A percentile compares a stretch with the other conserved stretches of the same genome.
phyloP scores from a whole-genome alignment of 2,113 vertebrate genomes.

The Boleophthalmus pectinirostris region DNA sequence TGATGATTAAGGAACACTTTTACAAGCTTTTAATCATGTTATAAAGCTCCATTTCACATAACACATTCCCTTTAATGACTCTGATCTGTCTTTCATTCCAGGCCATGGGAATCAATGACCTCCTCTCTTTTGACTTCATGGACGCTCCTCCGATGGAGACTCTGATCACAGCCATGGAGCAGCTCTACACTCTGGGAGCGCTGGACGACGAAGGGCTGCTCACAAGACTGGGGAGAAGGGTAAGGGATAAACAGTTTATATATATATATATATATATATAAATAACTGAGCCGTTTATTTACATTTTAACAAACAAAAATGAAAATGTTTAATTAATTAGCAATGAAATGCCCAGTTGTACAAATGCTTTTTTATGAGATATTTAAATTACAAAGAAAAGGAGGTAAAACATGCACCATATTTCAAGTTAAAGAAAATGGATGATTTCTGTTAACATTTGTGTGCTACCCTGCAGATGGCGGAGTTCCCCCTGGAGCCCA shows the following conservation, averaged over 20 bases:
- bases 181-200: slow-evolving; percentile 94
- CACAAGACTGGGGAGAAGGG: slow-evolving; percentile 92
- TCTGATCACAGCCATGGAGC: slow-evolving; percentile 98
- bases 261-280: too few species aligned
- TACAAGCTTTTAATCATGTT: too few species aligned
- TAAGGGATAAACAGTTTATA: slow-evolving; percentile 56
- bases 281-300: background rate
- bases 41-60: too few species aligned
- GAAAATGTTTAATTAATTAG: too few species aligned
- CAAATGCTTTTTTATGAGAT: too few species aligned
- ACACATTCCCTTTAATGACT: background rate
- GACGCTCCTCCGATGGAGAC: slow-evolving; percentile 99
- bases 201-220: slow-evolving; percentile 96
- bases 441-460: background rate
- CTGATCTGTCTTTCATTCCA: slow-evolving; percentile 40
- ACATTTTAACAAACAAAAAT: too few species aligned
- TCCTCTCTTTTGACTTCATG: slow-evolving; percentile 99
- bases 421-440: too few species aligned
- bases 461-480: slow-evolving; percentile 85
- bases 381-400: too few species aligned
- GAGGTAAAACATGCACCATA: too few species aligned
- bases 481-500: slow-evolving; percentile 96
- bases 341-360: too few species aligned
- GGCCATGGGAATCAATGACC: slow-evolving; percentile 99
- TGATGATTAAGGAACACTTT: too few species aligned